Conservation (phyloP, 2,113 vertebrate species). For the Oncorhynchus mykiss region DNA sequence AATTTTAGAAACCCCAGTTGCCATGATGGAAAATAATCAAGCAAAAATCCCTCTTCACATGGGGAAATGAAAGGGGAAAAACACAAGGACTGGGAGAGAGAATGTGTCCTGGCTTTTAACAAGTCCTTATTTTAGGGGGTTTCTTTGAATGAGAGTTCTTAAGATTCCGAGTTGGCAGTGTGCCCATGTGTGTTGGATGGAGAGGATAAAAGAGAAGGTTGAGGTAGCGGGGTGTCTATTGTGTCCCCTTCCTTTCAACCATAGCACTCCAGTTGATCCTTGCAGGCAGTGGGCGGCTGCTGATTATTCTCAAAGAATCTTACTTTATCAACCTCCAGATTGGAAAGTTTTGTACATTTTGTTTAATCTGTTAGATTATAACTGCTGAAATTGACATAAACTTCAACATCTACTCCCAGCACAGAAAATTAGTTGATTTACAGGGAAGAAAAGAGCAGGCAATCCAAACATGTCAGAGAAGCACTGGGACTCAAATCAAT, state of each 20-base stretch:
- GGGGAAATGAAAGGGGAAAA: constrained; percentile 59
- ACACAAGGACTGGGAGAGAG: constrained; percentile 48
- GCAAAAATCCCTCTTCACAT: constrained; percentile 61
- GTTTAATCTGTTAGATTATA: neutral
- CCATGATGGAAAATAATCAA: constrained; percentile 54
- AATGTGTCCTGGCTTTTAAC: constrained; percentile 65
- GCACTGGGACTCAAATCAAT: constrained; percentile 7
- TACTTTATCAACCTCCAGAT: constrained; percentile 30
- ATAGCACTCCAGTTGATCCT: constrained; percentile 65
- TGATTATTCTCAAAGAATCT: constrained; percentile 57
- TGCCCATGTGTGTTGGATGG: constrained; percentile 69
- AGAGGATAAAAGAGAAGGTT: constrained; percentile 67
- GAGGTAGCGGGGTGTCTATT: constrained; percentile 65
- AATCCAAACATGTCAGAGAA: neutral
- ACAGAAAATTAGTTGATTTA: neutral
- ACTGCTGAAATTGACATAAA: neutral
- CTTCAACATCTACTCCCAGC: neutral
- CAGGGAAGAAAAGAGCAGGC: neutral
- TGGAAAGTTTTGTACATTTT: neutral
- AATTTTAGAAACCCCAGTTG: constrained; percentile 49
- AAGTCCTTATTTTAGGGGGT: constrained; percentile 63
- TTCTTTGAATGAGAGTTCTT: constrained; percentile 76
- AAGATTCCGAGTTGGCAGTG: constrained; percentile 75
- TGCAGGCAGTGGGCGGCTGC: constrained; percentile 62
- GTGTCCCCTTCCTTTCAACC: constrained; percentile 69